Base-by-base conservation (phyloP, 2,888 invertebrate species). In the Cactoblastis cactorum region DNA sequence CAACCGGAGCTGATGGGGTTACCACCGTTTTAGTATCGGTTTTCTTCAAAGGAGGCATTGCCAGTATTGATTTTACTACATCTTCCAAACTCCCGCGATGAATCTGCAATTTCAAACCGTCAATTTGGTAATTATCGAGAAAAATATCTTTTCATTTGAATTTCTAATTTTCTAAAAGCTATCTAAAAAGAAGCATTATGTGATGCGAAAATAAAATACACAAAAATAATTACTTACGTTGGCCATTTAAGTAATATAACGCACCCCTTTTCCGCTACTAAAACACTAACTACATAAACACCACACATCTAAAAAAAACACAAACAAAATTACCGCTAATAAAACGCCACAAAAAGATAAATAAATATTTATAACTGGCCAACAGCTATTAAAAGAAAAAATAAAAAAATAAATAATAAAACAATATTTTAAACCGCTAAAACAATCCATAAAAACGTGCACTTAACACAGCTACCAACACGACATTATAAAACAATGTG, bases 51-150 rank as follows among this genome's bases (percentile, higher is more conserved):
- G 77, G 64, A 3, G 88, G 82, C 84, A 90, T 87, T 0, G 83
- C 70, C n/a, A 84, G 71, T 54, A 85, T 84, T 37, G 74, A 77
- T 64, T 81, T 91, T 33, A 83, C 81, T 55, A 83, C 80, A 50
- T 91, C 87, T 59, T 88, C 83, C 45, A 92, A 69, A 53, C 89
- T 82, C 1, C 92, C 92, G 49, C 92, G 89, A 58, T 93, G 92
- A 18, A 92, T 83, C 93, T 93, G 74, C n/a, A 50, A 76, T 78
- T 54, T 51, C 60, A 53, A 37, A 15, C 8, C 2, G 14, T 15
- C 63, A 61, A 2, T 2, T 22, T 24, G n/a, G 12, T 3, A 38
- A 12, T 3, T 12, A 22, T 22, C 5, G n/a, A 24, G 5, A 4
- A 12, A 8, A 1, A 12, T 12, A 35, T 6, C 4, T n/a, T n/a